A percentile compares a stretch with the other conserved stretches of the same genome.
phyloP scores from a whole-genome alignment of 2,113 vertebrate genomes.

The Baryphthengus martii region DNA sequence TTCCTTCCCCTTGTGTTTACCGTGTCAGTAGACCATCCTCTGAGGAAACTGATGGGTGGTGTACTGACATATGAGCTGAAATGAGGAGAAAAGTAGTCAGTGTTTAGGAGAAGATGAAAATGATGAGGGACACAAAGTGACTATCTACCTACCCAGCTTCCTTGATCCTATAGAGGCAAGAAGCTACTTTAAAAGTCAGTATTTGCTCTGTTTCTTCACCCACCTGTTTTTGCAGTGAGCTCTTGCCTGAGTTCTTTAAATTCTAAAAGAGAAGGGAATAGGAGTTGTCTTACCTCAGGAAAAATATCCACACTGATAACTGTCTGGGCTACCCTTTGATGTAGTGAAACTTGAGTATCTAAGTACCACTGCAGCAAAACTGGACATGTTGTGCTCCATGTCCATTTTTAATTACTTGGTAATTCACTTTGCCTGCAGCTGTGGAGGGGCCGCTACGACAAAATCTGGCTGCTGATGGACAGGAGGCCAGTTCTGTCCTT shows the following conservation, averaged over 20 bases:
- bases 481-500: neutral
- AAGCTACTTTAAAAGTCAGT: slow-evolving; percentile 49
- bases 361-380: neutral
- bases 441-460: neutral
- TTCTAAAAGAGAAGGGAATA: neutral
- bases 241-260: slow-evolving; percentile 21
- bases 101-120: slow-evolving; percentile 35
- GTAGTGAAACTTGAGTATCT: slow-evolving; percentile 45
- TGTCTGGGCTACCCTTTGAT: slow-evolving; percentile 31
- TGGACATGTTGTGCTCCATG: neutral
- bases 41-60: neutral
- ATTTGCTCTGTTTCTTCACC: slow-evolving; percentile 36
- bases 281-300: slow-evolving; percentile 36
- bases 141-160: neutral
- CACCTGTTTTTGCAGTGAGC: slow-evolving; percentile 6
- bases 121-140: neutral
- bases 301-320: slow-evolving; percentile 28
- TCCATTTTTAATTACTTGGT: slow-evolving; percentile 15
- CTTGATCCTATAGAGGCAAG: neutral
- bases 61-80: slow-evolving; percentile 24
- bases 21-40: neutral
- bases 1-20: neutral
- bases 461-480: neutral
- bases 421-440: neutral
- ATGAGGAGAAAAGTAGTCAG: neutral